A percentile compares a stretch with the other conserved stretches of the same genome.
Conservation (phyloP, 1,140 invertebrate genomes). For the Lordiphosa stackelbergi region DNA sequence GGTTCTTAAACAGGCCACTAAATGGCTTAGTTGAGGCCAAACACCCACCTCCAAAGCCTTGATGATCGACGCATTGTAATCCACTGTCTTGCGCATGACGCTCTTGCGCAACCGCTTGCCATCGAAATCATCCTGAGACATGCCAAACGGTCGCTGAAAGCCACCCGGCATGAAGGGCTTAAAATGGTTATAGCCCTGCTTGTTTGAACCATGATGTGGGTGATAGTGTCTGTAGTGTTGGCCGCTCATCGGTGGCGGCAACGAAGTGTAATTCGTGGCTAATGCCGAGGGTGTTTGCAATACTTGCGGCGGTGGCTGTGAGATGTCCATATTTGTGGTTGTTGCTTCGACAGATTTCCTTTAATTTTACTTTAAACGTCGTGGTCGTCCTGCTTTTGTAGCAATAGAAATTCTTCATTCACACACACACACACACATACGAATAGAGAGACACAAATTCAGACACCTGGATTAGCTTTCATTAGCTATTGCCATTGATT, state of each 20-base stretch:
- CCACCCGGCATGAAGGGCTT: slow-evolving; percentile 70
- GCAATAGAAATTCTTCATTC: slow-evolving; percentile 31
- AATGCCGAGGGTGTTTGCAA: slow-evolving; percentile 67
- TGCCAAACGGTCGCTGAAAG: slow-evolving; percentile 74
- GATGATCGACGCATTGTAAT: slow-evolving; percentile 98
- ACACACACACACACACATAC: slow-evolving; percentile 20
- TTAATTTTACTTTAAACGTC: slow-evolving; percentile 7
- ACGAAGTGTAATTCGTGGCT: slow-evolving; percentile 64
- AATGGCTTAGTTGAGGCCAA: background rate
- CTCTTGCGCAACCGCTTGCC: slow-evolving; percentile 97
- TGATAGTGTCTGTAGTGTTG: slow-evolving; percentile 68
- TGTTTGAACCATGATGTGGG: slow-evolving; percentile 62
- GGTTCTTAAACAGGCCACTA: background rate
- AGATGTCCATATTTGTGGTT: slow-evolving; percentile 53
- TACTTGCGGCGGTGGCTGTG: slow-evolving; percentile 68
- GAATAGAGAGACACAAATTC: background rate
- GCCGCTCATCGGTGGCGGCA: slow-evolving; percentile 63
- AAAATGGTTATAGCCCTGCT: slow-evolving; percentile 69
- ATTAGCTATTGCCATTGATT: background rate
- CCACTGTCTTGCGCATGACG: slow-evolving; percentile 97
- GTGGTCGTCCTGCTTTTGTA: slow-evolving; percentile 11
- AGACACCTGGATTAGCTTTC: background rate
- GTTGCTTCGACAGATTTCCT: background rate
- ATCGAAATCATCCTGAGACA: slow-evolving; percentile 92
- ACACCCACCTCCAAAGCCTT: slow-evolving; percentile 88